Percentiles rank a stretch among this genome's conserved stretches.
phyloP scores from a whole-genome alignment of 2,888 invertebrate genomes.

The Erebia palarica region DNA sequence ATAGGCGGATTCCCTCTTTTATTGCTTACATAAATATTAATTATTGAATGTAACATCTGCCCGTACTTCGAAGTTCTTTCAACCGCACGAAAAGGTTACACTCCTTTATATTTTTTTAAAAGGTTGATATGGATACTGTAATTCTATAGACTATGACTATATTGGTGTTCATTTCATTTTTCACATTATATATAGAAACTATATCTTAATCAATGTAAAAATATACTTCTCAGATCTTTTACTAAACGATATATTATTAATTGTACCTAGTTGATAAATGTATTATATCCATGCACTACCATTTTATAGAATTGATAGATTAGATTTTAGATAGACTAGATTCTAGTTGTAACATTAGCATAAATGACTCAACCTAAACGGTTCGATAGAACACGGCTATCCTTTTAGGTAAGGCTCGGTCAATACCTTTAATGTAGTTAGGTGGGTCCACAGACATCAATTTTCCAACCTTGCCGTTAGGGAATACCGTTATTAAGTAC shows the following conservation, averaged over 20 bases:
- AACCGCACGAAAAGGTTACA: too few relatives aligned
- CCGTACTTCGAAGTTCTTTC: too few relatives aligned
- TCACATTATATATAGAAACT: background rate
- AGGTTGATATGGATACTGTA: too few relatives aligned
- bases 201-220: background rate
- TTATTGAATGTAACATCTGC: too few relatives aligned
- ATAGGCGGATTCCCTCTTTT: too few relatives aligned
- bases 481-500: constrained; percentile 23
- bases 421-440: constrained; percentile 37
- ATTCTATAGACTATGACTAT: too few relatives aligned
- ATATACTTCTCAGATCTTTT: background rate
- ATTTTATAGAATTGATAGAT: constrained; percentile 6
- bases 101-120: too few relatives aligned
- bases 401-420: constrained; percentile 47
- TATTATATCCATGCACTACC: background rate
- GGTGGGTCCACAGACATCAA: constrained; percentile 33
- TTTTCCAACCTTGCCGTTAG: constrained; percentile 39
- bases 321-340: background rate
- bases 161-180: background rate
- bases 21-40: too few relatives aligned
- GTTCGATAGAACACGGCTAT: constrained; percentile 8
- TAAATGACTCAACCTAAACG: background rate
- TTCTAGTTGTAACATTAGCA: constrained; percentile 6
- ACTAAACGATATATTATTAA: background rate
- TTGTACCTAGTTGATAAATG: background rate